Percentiles rank a stretch among this genome's conserved stretches.
These are phyloP conservation scores for Lacerta bilineata DNA, from an alignment of 2,797 vertebrate species.

Conservation along the genomic window DNA sequence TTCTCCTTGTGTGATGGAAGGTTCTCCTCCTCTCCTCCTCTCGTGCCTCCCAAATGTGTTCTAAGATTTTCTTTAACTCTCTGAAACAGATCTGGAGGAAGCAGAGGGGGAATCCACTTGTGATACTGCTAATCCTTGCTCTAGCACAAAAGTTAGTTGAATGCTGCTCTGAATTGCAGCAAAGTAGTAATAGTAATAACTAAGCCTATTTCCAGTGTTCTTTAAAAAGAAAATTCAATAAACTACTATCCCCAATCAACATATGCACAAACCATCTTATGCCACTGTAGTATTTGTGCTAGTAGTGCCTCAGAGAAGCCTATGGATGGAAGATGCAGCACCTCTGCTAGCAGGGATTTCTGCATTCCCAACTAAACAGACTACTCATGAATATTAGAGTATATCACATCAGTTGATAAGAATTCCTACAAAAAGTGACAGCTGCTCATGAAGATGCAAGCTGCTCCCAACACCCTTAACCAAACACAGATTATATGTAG, in stretches of 20 bases:
- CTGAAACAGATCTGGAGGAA: too few relatives aligned
- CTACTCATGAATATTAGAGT: neutral
- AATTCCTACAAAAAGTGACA: neutral
- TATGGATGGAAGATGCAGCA: neutral
- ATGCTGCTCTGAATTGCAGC: neutral
- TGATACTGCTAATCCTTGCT: too few relatives aligned
- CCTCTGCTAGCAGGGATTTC: neutral
- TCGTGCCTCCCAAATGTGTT: too few relatives aligned
- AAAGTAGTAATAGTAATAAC: neutral
- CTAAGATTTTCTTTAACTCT: too few relatives aligned
- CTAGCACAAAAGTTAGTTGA: too few relatives aligned
- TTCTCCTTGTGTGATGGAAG: too few relatives aligned
- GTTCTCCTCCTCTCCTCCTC: too few relatives aligned
- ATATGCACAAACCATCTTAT: neutral
- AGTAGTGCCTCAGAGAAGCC: neutral
- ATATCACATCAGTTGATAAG: neutral
- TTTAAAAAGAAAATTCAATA: neutral
- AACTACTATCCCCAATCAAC: neutral
- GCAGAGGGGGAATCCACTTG: too few relatives aligned
- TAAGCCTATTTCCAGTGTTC: neutral
- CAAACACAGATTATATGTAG: neutral
- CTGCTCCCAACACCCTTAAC: neutral
- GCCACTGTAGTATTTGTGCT: neutral
- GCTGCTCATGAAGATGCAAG: neutral
- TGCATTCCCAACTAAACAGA: neutral